A percentile compares a stretch with the other conserved stretches of the same genome.
These are phyloP conservation scores for Cataglyphis rosenhaueri DNA, from an alignment of 2,888 invertebrate genomes.

Conservation along the genomic window DNA sequence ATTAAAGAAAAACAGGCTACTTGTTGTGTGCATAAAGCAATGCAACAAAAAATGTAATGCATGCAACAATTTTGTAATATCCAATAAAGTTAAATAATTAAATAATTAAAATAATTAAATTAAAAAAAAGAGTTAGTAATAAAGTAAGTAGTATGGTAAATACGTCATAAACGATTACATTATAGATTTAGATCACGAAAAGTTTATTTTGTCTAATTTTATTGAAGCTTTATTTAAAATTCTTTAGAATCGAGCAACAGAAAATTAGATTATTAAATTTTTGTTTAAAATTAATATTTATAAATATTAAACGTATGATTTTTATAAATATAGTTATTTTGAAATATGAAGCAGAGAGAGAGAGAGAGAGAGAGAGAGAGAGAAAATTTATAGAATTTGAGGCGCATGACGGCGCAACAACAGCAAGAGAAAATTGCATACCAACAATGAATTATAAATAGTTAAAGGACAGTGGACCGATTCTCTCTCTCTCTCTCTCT, in stretches of 20 bases:
- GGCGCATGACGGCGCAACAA: background rate
- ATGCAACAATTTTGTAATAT: background rate
- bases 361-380: too few relatives aligned
- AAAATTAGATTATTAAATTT: background rate
- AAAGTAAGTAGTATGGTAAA: background rate
- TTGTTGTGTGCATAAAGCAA: background rate
- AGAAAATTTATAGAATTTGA: background rate
- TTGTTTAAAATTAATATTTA: background rate
- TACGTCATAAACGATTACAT: background rate
- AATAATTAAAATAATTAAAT: background rate
- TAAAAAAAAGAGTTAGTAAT: background rate
- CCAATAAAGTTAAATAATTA: too few relatives aligned
- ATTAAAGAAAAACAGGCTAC: constrained; percentile 21
- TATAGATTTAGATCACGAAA: background rate
- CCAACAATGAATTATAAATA: background rate
- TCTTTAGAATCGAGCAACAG: background rate
- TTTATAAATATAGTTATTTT: background rate
- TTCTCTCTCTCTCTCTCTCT: background rate
- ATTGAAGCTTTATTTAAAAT: background rate
- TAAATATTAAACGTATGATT: background rate
- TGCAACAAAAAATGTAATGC: background rate
- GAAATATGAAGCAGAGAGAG: background rate
- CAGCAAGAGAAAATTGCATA: background rate
- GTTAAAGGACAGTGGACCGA: background rate
- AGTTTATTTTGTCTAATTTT: background rate